Base-by-base conservation (phyloP, 30 jellyfish, hydroid and myxozoan species). In the Aurelia sp. region DNA sequence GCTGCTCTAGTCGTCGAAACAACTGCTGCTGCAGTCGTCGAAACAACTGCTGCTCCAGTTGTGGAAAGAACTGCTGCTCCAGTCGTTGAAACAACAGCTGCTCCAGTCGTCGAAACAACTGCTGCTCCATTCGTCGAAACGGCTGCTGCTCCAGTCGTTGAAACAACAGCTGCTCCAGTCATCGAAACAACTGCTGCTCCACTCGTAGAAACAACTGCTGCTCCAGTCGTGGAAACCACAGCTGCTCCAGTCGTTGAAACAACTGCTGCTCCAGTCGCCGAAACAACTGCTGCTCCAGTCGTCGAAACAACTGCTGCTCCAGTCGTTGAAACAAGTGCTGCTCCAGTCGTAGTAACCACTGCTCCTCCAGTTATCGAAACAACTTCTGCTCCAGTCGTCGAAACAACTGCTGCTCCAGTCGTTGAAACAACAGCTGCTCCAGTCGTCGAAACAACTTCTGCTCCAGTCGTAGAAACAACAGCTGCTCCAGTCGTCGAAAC, bases 241-340 rank as follows among this genome's bases (percentile, higher is more conserved):
- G 69, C 81, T 6, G 89, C 85, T 73, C 50, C 89, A 78, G 69
- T 65, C 66, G 71, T 61, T 3, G 82, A 30, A 35, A 78, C 89
- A 3, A 78, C 89, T 0, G 81, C 48, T 59, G 82, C 71, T n/a
- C 61, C 78, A 57, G 88, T 55, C 18, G 81, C 22, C 0, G 51
- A 48, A 78, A 62, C 70, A 6, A 65, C 82, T 0, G 81, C 93
- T 57, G 80, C 93, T 6, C 88, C 86, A 21, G 81, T 73, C 50
- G 68, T 71, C 13, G 95, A 73, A 73, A 65, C 84, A 2, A 76
- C 89, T 0, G 84, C 83, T 31, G 84, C 74, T 44, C 55, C 55
- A 44, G 55, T 44, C 55, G 13, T 17, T 0, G 90, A 44, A 40
- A 40, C 90, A n/a, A 62, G 73, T 3, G 84, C 83, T 35, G 86